Evolutionary conservation across 2,797 vertebrate species (phyloP).

Genomic region (Brachyrhaphis roseni): DNA sequence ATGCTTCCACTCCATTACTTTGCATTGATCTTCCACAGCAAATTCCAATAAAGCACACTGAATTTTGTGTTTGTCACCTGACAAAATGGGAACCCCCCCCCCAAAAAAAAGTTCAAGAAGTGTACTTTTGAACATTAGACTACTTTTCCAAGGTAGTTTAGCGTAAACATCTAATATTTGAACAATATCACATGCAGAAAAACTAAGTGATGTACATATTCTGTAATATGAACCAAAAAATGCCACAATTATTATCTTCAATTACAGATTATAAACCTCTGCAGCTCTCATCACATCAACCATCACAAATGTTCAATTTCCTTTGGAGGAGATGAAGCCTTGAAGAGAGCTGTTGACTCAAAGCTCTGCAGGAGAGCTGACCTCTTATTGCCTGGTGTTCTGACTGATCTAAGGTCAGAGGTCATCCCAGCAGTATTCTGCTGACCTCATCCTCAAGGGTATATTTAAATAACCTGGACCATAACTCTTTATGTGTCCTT

Average conservation of each 20-base stretch:
- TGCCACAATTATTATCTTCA: not conserved
- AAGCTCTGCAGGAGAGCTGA: slow-evolving; percentile 57
- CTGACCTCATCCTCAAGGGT: slow-evolving; percentile 71
- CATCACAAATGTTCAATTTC: slow-evolving; percentile 28
- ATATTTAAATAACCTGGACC: slow-evolving; percentile 57
- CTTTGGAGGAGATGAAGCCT: slow-evolving; percentile 28
- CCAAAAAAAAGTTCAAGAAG: not conserved
- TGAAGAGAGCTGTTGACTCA: slow-evolving; percentile 44
- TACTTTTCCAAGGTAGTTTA: not conserved
- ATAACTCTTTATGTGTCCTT: slow-evolving; percentile 54
- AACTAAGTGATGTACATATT: not conserved
- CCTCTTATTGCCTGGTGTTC: slow-evolving; percentile 71
- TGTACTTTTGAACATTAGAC: not conserved
- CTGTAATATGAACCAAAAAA: not conserved
- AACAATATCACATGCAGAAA: not conserved
- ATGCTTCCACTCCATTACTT: not conserved
- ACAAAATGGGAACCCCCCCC: not conserved
- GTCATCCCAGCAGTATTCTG: slow-evolving; percentile 67
- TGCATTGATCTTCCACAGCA: not conserved
- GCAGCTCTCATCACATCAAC: slow-evolving; percentile 11
- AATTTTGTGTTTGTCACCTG: not conserved
- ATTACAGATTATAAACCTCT: not conserved
- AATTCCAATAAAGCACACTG: not conserved
- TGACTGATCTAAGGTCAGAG: slow-evolving; percentile 64
- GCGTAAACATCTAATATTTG: not conserved